phyloP scores from a whole-genome alignment of 1,140 invertebrate species.

The Doryteuthis pealeii region DNA sequence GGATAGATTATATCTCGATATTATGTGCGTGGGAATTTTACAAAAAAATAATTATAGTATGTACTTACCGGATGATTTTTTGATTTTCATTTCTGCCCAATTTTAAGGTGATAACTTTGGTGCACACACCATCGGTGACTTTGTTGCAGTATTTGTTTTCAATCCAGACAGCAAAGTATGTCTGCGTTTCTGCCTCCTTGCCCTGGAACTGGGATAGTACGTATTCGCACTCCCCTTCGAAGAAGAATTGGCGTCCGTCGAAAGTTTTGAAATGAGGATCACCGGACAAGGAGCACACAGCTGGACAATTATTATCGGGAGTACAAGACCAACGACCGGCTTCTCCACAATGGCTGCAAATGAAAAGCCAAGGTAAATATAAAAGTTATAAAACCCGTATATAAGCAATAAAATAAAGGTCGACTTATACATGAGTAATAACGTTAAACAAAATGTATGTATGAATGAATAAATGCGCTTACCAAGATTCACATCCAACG shows the following conservation, averaged over 20 bases:
- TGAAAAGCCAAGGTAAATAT: neutral
- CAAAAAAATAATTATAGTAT: too few relatives aligned
- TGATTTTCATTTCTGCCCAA: neutral
- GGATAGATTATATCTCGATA: too few relatives aligned
- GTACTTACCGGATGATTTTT: neutral
- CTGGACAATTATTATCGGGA: neutral
- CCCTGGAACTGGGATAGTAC: neutral
- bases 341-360: neutral
- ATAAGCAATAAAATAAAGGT: too few relatives aligned
- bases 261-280: slow-evolving; percentile 91
- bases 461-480: neutral
- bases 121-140: neutral
- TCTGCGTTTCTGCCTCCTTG: neutral
- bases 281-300: slow-evolving; percentile 71
- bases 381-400: neutral
- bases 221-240: slow-evolving; percentile 78
- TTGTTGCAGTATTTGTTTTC: slow-evolving; percentile 7
- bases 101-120: slow-evolving; percentile 5
- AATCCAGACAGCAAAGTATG: neutral
- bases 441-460: too few relatives aligned
- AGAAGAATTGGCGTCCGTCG: slow-evolving; percentile 81
- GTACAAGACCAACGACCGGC: neutral
- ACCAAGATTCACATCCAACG: neutral
- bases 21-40: too few relatives aligned
- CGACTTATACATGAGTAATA: too few relatives aligned